Conservation (phyloP, 2,888 invertebrate species). For the Athalia rosae region DNA sequence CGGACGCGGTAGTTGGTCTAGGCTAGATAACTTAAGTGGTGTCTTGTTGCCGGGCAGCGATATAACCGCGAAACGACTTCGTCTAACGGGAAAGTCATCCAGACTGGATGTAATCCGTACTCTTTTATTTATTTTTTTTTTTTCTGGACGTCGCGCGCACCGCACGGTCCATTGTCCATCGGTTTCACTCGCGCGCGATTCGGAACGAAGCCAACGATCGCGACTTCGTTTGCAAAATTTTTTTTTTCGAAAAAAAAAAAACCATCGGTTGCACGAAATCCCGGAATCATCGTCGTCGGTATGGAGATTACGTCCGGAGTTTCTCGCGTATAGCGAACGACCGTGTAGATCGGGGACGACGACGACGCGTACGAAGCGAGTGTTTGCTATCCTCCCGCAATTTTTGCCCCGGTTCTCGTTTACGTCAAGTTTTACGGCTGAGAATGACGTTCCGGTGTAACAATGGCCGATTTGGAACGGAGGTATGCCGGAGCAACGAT, state of each 20-base stretch:
- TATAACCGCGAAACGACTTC: constrained; percentile 41
- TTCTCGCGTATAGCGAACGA: no score
- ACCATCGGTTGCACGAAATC: no score
- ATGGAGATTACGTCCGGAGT: background rate
- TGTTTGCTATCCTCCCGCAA: constrained; percentile 26
- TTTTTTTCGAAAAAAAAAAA: no score
- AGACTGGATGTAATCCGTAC: constrained; percentile 15
- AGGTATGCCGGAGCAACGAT: constrained; percentile 21
- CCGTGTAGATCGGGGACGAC: background rate
- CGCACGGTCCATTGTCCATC: constrained; percentile 7
- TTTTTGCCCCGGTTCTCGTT: constrained; percentile 21
- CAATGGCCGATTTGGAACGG: constrained; percentile 27
- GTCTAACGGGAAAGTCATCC: constrained; percentile 41
- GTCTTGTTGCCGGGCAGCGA: constrained; percentile 39
- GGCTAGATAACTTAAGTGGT: constrained; percentile 47
- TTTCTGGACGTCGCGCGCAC: background rate
- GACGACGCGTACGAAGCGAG: constrained; percentile 37
- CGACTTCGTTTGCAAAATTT: background rate
- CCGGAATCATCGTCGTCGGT: no score
- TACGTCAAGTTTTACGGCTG: constrained; percentile 23
- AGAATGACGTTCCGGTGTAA: constrained; percentile 36
- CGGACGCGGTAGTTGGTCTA: constrained; percentile 42
- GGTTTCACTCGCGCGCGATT: constrained; percentile 16
- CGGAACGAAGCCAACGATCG: background rate
- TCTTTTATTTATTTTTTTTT: background rate